Evolutionary conservation across 2,797 vertebrate species (phyloP).

Genomic region (Onychomys leucogaster): DNA sequence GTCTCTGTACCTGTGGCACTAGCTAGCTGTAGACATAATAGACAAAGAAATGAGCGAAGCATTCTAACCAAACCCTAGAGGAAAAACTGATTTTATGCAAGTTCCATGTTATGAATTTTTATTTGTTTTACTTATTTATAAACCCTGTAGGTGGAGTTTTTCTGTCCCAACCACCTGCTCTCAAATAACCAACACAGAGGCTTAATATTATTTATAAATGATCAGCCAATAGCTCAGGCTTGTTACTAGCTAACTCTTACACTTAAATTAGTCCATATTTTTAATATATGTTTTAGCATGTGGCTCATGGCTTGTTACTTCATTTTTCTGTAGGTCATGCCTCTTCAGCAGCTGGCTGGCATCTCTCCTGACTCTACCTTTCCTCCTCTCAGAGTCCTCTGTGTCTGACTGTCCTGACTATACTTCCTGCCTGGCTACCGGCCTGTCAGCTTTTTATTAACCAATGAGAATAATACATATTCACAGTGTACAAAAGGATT

Average conservation of each 20-base stretch:
- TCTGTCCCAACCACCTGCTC: background rate
- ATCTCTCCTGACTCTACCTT: too few species aligned
- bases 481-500: background rate
- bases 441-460: background rate
- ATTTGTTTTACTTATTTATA: background rate
- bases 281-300: background rate
- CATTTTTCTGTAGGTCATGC: background rate
- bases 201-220: background rate
- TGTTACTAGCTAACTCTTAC: background rate
- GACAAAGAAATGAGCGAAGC: background rate
- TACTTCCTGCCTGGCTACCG: background rate
- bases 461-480: background rate
- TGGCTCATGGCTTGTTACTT: background rate
- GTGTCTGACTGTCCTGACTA: background rate
- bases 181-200: background rate
- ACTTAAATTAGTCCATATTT: background rate
- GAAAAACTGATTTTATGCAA: background rate
- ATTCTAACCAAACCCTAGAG: background rate
- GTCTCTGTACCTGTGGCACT: background rate
- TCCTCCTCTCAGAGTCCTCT: too few species aligned
- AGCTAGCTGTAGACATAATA: background rate
- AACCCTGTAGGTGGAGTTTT: background rate
- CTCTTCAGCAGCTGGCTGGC: background rate
- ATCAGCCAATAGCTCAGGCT: background rate
- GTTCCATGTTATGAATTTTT: background rate